phyloP scores from a whole-genome alignment of 2,113 vertebrate genomes.

The Corydoras sp. region DNA sequence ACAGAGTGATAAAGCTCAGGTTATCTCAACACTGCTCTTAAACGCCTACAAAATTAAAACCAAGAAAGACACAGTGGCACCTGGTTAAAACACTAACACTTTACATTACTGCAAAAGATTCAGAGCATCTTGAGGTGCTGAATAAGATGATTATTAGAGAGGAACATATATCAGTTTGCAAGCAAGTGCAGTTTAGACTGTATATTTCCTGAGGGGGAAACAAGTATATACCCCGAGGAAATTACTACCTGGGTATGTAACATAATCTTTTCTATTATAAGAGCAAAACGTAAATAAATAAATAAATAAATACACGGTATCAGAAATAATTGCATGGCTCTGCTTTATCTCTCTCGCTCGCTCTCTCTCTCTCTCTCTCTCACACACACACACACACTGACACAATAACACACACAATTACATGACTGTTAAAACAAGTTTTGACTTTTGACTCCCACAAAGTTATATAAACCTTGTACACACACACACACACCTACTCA shows the following conservation, averaged over 20 bases:
- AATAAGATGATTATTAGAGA: slow-evolving; percentile 27
- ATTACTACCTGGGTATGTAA: slow-evolving; percentile 6
- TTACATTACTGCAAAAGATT: slow-evolving; percentile 15
- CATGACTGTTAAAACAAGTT: no score
- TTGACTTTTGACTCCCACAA: no score
- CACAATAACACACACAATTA: no score
- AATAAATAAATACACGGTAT: neutral
- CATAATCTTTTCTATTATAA: neutral
- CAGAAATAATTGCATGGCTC: neutral
- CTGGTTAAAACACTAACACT: neutral
- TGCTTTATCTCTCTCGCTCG: neutral
- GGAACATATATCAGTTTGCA: slow-evolving; percentile 27
- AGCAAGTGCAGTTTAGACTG: slow-evolving; percentile 2
- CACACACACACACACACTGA: no score
- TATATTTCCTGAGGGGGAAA: neutral
- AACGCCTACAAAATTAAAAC: no score
- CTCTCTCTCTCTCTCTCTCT: no score
- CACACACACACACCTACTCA: neutral
- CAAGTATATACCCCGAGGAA: neutral
- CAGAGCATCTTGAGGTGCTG: slow-evolving; percentile 14
- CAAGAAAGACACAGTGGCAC: no score
- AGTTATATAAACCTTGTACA: no score
- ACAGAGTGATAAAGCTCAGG: no score
- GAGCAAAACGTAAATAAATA: neutral
- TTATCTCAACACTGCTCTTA: no score